Base-by-base conservation (phyloP, 2,797 vertebrate species). In the Typhlichthys subterraneus region DNA sequence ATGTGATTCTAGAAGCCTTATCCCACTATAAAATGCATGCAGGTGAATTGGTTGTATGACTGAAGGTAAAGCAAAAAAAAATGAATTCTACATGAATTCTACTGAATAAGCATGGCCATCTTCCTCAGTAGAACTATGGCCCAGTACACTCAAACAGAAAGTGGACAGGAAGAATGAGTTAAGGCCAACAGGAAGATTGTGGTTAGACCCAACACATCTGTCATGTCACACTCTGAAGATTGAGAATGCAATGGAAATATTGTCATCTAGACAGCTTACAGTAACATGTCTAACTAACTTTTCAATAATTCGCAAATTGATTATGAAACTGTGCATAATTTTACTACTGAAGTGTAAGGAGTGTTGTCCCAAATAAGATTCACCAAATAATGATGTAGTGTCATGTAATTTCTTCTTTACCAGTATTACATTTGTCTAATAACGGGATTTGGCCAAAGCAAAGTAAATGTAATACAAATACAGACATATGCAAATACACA, bases 41-140 rank as follows among this genome's bases (percentile, higher is more conserved):
- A 85, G 83, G 38, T 42, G 38, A 42, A 42, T 72, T 84, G 75
- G 83, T 73, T 56, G 67, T 56, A 67, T 52, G 67, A 83, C 76
- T 79, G 79, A 81, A 76, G 74, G 54, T 55, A 58, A 51, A n/a
- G 31, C 42, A 8, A 78, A 73, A 78, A 76, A 77, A 17, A 17
- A 17, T 1, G 15, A 17, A 17, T 17, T 17, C 15, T 17, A 17
- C 15, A 17, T 17, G 15, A 17, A 17, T 17, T 17, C 15, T 17
- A 17, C 15, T 83, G 84, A 88, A 77, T 68, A 81, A 85, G 80
- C 77, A 84, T 90, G 82, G 89, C 86, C 78, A 87, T 83, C 95
- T 94, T 94, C 93, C 93, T 89, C 23, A 29, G 88, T 89, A 86
- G 87, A 91, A 88, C 76, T 87, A 84, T 80, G 86, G 69, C 85